A percentile compares a stretch with the other conserved stretches of the same genome.
Evolutionary conservation across 2,113 vertebrate genomes (phyloP).

Genomic region (Rhynchomys soricoides): DNA sequence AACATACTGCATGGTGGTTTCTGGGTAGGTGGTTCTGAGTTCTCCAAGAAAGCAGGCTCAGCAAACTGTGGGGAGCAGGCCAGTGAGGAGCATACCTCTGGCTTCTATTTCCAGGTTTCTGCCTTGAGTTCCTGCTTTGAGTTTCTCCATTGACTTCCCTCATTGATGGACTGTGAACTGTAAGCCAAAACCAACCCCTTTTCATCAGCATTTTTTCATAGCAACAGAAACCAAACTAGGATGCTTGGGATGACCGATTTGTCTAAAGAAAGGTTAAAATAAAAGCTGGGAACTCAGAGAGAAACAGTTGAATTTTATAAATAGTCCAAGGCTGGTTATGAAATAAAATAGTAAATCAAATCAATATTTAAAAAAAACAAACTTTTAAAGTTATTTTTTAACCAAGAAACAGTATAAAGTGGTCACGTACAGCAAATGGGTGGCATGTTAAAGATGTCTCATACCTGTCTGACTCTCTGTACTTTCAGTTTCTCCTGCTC

Average conservation of each 20-base stretch:
- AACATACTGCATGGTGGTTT: background rate
- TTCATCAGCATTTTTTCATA: background rate
- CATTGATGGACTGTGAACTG: background rate
- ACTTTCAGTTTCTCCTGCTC: background rate
- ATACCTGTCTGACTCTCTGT: background rate
- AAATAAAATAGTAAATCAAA: conserved; percentile 12
- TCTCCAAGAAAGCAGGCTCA: background rate
- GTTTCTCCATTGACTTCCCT: background rate
- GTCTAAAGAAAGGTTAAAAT: background rate
- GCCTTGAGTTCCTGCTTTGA: background rate
- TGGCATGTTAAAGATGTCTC: background rate
- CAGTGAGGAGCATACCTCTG: too few species aligned
- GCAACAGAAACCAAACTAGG: background rate
- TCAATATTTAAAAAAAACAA: background rate
- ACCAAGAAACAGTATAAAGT: background rate
- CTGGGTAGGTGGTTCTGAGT: background rate
- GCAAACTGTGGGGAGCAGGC: background rate
- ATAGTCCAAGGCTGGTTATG: background rate
- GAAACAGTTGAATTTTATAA: background rate
- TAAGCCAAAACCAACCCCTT: too few species aligned
- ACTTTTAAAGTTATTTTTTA: background rate
- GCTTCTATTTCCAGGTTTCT: background rate
- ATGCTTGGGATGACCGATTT: background rate
- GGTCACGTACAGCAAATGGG: background rate
- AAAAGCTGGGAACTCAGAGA: background rate